Evolutionary conservation across 2,888 invertebrate genomes (phyloP).

Genomic region (Spisula subtruncata): DNA sequence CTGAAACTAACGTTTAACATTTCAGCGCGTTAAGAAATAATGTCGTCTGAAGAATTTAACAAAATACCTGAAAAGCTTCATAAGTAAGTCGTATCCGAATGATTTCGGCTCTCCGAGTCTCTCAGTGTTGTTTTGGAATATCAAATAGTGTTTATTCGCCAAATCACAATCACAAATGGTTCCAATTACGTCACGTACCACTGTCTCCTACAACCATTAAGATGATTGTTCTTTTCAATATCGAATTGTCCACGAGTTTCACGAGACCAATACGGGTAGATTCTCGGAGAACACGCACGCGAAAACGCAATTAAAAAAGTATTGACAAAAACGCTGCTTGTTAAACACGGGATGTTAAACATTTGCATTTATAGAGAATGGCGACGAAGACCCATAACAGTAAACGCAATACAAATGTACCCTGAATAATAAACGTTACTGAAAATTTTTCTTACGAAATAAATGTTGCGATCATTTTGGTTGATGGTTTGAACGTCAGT

Average conservation of each 20-base stretch:
- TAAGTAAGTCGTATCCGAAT: neutral
- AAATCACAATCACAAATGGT: neutral
- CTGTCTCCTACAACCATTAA: constrained; percentile 30
- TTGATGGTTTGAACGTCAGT: no score
- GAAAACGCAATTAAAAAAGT: constrained; percentile 52
- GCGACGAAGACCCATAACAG: neutral
- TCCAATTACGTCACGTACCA: neutral
- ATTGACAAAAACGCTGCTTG: constrained; percentile 40
- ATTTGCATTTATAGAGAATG: neutral
- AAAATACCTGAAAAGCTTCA: neutral
- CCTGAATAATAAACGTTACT: no score
- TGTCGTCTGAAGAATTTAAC: neutral
- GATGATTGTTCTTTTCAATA: constrained; percentile 33
- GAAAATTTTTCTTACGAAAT: no score
- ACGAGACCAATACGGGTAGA: neutral
- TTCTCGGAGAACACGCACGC: constrained; percentile 43
- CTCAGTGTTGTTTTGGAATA: neutral
- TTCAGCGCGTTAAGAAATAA: neutral
- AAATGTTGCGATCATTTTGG: no score
- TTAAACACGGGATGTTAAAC: neutral
- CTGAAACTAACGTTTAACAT: neutral
- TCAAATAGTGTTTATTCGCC: neutral
- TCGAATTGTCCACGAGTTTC: neutral
- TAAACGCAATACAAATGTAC: neutral
- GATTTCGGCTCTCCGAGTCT: neutral